Conservation (phyloP, 1,140 invertebrate species). For the Phocides pigmalion region DNA sequence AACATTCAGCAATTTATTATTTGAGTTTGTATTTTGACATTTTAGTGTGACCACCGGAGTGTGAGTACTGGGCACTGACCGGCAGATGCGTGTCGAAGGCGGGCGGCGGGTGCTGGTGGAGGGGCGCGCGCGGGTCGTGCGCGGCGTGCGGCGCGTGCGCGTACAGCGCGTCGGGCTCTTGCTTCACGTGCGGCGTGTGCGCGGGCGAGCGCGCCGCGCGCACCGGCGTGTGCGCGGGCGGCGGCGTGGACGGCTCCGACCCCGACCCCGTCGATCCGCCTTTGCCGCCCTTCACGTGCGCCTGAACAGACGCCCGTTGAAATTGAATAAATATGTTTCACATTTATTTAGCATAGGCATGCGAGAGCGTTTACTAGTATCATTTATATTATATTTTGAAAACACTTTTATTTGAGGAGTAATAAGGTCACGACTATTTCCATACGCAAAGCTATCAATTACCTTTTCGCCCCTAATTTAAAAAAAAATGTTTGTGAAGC, state of each 20-base stretch:
- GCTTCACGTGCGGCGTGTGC: conserved; percentile 61
- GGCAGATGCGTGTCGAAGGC: conserved; percentile 68
- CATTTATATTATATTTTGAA: too few species aligned
- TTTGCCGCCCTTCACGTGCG: conserved; percentile 80
- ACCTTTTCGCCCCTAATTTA: too few species aligned
- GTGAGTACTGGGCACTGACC: conserved; percentile 43
- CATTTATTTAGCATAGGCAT: too few species aligned
- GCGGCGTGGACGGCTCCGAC: conserved; percentile 85
- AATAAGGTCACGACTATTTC: too few species aligned
- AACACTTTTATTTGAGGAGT: too few species aligned
- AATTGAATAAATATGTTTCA: too few species aligned
- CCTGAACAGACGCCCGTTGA: conserved; percentile 31
- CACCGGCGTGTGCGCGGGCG: conserved; percentile 70
- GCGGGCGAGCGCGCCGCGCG: conserved; percentile 60
- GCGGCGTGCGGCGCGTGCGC: conserved; percentile 43
- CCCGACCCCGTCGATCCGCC: conserved; percentile 85
- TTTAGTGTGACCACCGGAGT: too few species aligned
- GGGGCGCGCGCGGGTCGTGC: conserved; percentile 28
- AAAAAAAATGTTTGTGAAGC: too few species aligned
- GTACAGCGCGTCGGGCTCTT: conserved; percentile 53
- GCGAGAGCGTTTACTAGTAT: too few species aligned
- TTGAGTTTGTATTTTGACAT: too few species aligned
- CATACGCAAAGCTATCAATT: too few species aligned
- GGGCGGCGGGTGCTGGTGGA: conserved; percentile 41
- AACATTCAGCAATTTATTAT: too few species aligned